phyloP scores from a whole-genome alignment of 2,797 vertebrate genomes.

The Somateria mollissima region DNA sequence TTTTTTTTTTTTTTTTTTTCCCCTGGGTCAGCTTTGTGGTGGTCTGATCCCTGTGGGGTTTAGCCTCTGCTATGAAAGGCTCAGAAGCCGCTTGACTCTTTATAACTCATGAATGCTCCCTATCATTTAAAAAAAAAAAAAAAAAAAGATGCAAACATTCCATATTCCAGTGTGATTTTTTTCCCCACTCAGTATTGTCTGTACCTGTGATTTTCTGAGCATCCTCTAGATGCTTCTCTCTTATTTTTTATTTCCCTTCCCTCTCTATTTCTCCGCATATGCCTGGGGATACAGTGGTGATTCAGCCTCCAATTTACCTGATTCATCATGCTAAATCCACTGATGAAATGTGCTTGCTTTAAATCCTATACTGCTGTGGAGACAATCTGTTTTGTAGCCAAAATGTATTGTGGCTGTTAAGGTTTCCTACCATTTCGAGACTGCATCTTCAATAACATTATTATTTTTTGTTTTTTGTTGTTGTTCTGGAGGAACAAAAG shows the following conservation, averaged over 20 bases:
- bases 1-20: no score
- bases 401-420: background rate
- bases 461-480: background rate
- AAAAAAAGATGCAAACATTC: background rate
- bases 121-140: no score
- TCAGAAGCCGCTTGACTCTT: background rate
- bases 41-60: accelerated
- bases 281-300: constrained; percentile 14
- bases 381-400: constrained; percentile 24
- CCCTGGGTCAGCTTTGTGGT: accelerated
- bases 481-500: background rate
- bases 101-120: accelerated
- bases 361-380: background rate
- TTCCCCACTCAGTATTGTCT: accelerated
- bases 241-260: background rate
- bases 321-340: constrained; percentile 36
- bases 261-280: background rate
- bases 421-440: background rate
- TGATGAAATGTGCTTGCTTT: constrained; percentile 17
- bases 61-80: background rate
- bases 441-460: background rate
- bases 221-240: background rate
- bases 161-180: background rate
- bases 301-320: constrained; percentile 50
- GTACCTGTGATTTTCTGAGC: background rate